Evolutionary conservation across 2,113 vertebrate genomes (phyloP).

Genomic region (Macquaria ambigua): DNA sequence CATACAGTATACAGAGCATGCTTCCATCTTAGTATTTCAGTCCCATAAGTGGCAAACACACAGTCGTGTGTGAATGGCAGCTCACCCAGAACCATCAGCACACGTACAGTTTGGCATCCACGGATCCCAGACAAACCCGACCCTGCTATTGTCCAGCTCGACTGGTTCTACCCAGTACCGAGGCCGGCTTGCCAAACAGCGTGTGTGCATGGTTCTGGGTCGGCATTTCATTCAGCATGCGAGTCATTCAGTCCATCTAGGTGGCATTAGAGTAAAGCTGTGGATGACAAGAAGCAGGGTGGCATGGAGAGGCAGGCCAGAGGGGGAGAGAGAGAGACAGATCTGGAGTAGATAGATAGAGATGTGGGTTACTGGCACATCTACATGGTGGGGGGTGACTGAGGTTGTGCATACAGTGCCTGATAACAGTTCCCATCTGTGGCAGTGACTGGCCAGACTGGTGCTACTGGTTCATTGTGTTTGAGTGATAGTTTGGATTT

Average conservation of each 20-base stretch:
- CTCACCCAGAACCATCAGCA: constrained; percentile 52
- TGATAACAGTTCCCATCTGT: constrained; percentile 73
- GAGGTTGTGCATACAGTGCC: constrained; percentile 40
- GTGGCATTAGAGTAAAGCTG: constrained; percentile 47
- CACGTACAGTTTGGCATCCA: not conserved
- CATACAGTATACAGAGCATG: constrained; percentile 26
- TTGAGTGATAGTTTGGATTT: not conserved
- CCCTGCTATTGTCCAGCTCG: not conserved
- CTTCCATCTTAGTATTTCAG: constrained; percentile 18
- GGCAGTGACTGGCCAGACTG: constrained; percentile 42
- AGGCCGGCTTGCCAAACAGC: not conserved
- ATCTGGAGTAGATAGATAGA: not conserved
- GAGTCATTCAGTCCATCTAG: constrained; percentile 35
- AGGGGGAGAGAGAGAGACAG: constrained; percentile 14
- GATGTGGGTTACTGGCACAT: constrained; percentile 64
- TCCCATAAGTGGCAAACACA: not conserved
- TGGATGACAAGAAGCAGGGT: constrained; percentile 60
- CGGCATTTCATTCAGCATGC: constrained; percentile 53
- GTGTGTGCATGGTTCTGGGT: constrained; percentile 31
- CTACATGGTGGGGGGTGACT: constrained; percentile 31
- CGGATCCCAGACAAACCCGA: not conserved
- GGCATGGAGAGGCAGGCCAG: constrained; percentile 46
- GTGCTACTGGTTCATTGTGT: not conserved
- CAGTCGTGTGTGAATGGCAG: not conserved
- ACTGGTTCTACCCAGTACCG: not conserved